A percentile compares a stretch with the other conserved stretches of the same genome.
phyloP scores from a whole-genome alignment of 2,888 invertebrate genomes.

The Linyphia triangularis region DNA sequence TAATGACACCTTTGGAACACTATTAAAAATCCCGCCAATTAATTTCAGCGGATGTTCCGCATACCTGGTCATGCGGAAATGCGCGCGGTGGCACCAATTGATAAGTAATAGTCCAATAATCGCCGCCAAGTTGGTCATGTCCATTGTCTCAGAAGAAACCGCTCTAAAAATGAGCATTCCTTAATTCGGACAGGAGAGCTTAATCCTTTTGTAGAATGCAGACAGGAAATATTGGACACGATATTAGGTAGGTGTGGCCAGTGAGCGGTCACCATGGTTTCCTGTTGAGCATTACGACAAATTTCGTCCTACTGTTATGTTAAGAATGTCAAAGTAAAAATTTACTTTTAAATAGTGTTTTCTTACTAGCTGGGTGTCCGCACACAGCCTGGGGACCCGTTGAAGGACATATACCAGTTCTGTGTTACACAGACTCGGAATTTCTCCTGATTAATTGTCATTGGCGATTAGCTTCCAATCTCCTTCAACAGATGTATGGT shows the following conservation, averaged over 20 bases:
- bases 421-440: no score
- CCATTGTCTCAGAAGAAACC: constrained; percentile 9
- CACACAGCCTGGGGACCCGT: no score
- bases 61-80: constrained; percentile 34
- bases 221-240: constrained; percentile 1
- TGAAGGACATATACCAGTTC: no score
- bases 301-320: no score
- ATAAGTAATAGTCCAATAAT: constrained; percentile 36
- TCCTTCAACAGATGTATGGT: no score
- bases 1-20: neutral
- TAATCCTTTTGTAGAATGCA: neutral
- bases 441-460: no score
- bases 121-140: neutral
- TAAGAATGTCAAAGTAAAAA: no score
- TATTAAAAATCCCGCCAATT: neutral
- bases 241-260: neutral
- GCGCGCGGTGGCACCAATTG: neutral
- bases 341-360: no score
- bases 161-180: neutral
- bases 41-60: constrained; percentile 29
- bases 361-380: no score
- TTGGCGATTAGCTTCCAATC: no score
- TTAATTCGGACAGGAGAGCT: neutral
- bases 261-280: neutral
- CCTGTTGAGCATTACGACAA: no score